Percentiles rank a stretch among this genome's conserved stretches.
Conservation (phyloP, 1,140 invertebrate genomes). For the Nasonia giraulti region DNA sequence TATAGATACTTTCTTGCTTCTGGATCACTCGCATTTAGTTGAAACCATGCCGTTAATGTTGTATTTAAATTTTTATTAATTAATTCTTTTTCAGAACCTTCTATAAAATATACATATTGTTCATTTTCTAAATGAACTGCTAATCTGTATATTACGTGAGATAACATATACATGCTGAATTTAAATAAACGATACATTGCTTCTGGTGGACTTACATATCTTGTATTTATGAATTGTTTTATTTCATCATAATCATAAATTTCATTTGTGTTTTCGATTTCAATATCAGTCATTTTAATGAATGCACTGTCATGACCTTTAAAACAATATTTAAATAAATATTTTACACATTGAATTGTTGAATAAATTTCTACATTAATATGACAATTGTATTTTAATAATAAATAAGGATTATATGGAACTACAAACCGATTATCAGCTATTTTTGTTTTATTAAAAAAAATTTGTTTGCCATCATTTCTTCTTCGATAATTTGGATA, state of each 20-base stretch:
- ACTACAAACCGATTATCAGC: too few relatives aligned
- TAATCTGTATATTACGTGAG: too few relatives aligned
- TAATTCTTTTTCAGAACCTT: constrained; percentile 19
- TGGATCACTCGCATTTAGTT: background rate
- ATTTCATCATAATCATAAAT: too few relatives aligned
- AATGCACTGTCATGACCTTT: background rate
- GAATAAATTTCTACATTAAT: too few relatives aligned
- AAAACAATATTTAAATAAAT: too few relatives aligned
- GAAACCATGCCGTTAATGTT: constrained; percentile 15
- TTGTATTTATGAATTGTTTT: too few relatives aligned
- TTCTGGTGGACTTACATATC: background rate
- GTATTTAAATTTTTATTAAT: constrained; percentile 12
- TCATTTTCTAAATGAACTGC: background rate
- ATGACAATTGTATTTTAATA: too few relatives aligned
- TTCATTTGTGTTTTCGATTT: too few relatives aligned
- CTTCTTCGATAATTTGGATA: constrained; percentile 1
- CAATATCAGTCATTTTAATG: background rate
- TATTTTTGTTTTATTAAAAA: background rate
- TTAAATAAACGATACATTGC: too few relatives aligned
- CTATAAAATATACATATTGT: constrained; percentile 20
- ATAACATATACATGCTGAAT: too few relatives aligned
- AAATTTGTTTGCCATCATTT: constrained; percentile 16
- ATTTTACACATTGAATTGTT: too few relatives aligned
- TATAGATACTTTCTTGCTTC: constrained; percentile 46
- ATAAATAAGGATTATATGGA: too few relatives aligned